Percentiles rank a stretch among this genome's conserved stretches.
Conservation (phyloP, 2,888 invertebrate species). For the Amphipyra berbera region DNA sequence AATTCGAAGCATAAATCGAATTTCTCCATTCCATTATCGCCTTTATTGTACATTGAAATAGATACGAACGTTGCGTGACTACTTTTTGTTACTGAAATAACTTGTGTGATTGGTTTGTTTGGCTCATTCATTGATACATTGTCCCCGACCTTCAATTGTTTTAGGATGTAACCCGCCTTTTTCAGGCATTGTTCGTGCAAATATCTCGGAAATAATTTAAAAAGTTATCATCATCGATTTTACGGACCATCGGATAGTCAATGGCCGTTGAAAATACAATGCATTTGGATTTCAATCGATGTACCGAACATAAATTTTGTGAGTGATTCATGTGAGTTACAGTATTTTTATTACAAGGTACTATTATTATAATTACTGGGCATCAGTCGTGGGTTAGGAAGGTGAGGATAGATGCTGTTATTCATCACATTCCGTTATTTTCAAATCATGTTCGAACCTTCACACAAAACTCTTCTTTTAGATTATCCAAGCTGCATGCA, state of each 20-base stretch:
- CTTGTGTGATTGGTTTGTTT: slow-evolving; percentile 23
- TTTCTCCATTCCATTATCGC: slow-evolving; percentile 28
- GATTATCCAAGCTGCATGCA: slow-evolving; percentile 30
- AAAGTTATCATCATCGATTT: slow-evolving; percentile 38
- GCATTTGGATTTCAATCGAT: slow-evolving; percentile 18
- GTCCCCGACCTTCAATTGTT: slow-evolving; percentile 54
- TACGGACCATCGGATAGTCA: slow-evolving; percentile 44
- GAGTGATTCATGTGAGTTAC: slow-evolving; percentile 19
- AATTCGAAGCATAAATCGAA: slow-evolving; percentile 32
- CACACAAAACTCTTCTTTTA: slow-evolving; percentile 28
- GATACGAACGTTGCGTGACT: slow-evolving; percentile 20
- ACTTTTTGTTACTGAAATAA: slow-evolving; percentile 26
- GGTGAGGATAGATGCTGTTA: neutral
- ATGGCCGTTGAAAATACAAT: slow-evolving; percentile 48
- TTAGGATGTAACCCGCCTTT: slow-evolving; percentile 36
- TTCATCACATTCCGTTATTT: slow-evolving; percentile 9
- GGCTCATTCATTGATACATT: slow-evolving; percentile 36
- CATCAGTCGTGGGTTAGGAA: slow-evolving; percentile 11
- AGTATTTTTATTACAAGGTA: slow-evolving; percentile 22
- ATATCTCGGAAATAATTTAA: slow-evolving; percentile 44
- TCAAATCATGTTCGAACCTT: neutral
- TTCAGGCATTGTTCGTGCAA: slow-evolving; percentile 51
- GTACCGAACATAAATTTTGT: slow-evolving; percentile 17
- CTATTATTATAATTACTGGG: slow-evolving; percentile 14
- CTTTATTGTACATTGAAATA: slow-evolving; percentile 37